A percentile compares a stretch with the other conserved stretches of the same genome.
These are phyloP conservation scores for Scalopus aquaticus DNA, from an alignment of 2,113 vertebrate species.

Conservation along the genomic window DNA sequence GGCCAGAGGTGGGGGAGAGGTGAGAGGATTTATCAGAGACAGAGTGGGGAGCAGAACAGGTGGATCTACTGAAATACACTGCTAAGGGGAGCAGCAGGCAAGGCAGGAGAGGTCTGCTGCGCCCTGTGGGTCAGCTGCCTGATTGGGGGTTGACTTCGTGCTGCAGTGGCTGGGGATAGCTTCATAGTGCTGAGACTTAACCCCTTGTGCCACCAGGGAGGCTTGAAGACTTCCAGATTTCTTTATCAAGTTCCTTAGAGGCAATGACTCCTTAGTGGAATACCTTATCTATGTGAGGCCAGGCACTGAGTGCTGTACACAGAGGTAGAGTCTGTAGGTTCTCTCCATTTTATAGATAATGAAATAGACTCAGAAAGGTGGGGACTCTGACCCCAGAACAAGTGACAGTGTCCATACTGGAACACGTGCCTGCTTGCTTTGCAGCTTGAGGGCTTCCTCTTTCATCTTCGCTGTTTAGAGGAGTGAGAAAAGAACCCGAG, in stretches of 20 bases:
- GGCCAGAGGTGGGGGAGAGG: too few relatives aligned
- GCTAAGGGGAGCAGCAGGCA: too few relatives aligned
- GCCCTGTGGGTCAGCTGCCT: too few relatives aligned
- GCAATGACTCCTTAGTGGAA: not conserved
- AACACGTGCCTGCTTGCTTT: not conserved
- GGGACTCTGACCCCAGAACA: not conserved
- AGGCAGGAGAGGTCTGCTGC: too few relatives aligned
- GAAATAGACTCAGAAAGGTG: constrained; percentile 39
- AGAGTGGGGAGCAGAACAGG: too few relatives aligned
- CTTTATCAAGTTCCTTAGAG: not conserved
- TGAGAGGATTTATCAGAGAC: too few relatives aligned
- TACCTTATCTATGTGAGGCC: not conserved
- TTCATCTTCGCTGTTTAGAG: not conserved
- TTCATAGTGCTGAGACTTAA: too few relatives aligned
- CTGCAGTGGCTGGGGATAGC: too few relatives aligned
- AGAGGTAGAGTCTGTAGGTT: not conserved
- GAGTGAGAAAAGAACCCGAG: not conserved
- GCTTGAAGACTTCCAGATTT: not conserved
- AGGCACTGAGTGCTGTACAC: not conserved
- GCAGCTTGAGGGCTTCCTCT: not conserved
- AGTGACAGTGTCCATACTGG: not conserved
- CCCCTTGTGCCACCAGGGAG: too few relatives aligned
- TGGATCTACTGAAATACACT: too few relatives aligned
- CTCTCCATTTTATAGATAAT: constrained; percentile 10
- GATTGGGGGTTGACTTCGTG: too few relatives aligned